These are phyloP conservation scores for Ceratosolen solmsi DNA, from an alignment of 1,140 invertebrate species.

Conservation along the genomic window DNA sequence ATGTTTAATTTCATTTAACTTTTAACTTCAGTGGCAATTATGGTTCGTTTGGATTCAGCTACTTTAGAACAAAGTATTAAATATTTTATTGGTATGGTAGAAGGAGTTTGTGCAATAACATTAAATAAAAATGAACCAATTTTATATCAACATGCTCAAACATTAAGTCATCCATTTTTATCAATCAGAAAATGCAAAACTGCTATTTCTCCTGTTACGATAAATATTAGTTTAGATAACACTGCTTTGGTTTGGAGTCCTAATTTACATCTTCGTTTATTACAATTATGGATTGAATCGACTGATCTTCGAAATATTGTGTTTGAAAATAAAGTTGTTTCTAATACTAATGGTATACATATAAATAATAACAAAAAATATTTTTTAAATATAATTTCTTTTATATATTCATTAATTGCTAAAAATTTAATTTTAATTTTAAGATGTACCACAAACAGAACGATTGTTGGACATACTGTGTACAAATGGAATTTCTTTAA, in stretches of 20 bases:
- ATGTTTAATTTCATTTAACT: too few relatives aligned
- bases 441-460: conserved; percentile 51
- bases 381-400: background rate
- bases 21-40: conserved; percentile 74
- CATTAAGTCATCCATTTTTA: conserved; percentile 66
- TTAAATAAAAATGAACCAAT: conserved; percentile 68
- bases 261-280: conserved; percentile 69
- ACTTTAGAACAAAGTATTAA: conserved; percentile 71
- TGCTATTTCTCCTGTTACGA: conserved; percentile 59
- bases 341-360: conserved; percentile 39
- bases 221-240: conserved; percentile 68
- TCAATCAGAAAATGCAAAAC: conserved; percentile 70
- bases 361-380: background rate
- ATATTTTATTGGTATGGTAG: conserved; percentile 66
- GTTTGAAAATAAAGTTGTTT: conserved; percentile 47
- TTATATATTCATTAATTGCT: background rate
- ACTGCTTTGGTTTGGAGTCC: conserved; percentile 69
- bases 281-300: conserved; percentile 70
- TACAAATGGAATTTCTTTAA: conserved; percentile 64
- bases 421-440: conserved; percentile 34
- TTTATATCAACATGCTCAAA: conserved; percentile 66
- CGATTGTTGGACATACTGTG: conserved; percentile 66
- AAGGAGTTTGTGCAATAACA: conserved; percentile 69
- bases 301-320: conserved; percentile 62
- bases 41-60: conserved; percentile 75